A percentile compares a stretch with the other conserved stretches of the same genome.
Evolutionary conservation across 2,888 invertebrate species (phyloP).

Genomic region (Galerucella calmariensis): DNA sequence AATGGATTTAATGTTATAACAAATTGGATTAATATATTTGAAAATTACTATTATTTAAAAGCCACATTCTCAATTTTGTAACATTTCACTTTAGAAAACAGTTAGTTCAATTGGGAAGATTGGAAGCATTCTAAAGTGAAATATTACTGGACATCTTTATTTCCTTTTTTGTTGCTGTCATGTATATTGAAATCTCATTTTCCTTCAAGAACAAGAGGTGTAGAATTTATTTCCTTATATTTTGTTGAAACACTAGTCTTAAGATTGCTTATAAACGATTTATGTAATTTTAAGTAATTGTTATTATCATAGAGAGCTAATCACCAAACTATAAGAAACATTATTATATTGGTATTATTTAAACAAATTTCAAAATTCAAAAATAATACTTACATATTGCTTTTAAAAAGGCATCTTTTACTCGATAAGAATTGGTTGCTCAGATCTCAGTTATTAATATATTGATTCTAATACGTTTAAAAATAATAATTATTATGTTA

Average conservation of each 20-base stretch:
- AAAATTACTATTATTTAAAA: not conserved
- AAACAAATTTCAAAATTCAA: too few relatives aligned
- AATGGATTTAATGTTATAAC: too few relatives aligned
- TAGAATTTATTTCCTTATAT: not conserved
- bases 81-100: not conserved
- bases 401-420: not conserved
- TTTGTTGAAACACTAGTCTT: conserved; percentile 6
- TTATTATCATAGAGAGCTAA: not conserved
- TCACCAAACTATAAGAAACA: not conserved
- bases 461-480: not conserved
- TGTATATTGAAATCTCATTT: conserved; percentile 12
- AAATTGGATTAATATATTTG: not conserved
- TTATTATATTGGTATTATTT: not conserved
- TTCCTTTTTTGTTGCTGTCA: not conserved
- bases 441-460: conserved; percentile 2
- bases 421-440: not conserved
- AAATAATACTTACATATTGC: too few relatives aligned
- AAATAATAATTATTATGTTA: not conserved
- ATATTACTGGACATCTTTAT: not conserved
- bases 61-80: not conserved
- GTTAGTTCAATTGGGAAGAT: too few relatives aligned
- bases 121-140: not conserved
- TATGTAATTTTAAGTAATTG: conserved; percentile 13
- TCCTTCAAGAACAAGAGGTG: conserved; percentile 3
- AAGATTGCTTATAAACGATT: conserved; percentile 1